Base-by-base conservation (phyloP, 2,888 invertebrate genomes). In the Rhagium mordax region DNA sequence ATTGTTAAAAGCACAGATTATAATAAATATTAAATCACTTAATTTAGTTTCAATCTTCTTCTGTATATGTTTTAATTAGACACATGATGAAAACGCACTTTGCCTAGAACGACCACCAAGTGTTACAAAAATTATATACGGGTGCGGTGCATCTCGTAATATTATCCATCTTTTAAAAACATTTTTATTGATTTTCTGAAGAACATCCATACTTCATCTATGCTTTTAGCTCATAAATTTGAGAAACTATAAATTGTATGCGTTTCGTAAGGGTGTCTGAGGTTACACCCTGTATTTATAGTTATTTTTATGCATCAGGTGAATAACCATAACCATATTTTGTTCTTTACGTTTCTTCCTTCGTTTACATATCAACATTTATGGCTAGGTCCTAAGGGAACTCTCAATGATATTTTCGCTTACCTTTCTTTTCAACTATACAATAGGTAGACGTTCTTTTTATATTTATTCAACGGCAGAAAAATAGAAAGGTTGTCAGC, bases 231-330 rank as follows among this genome's bases (percentile, higher is more conserved):
- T 33, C 21, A 55, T 66, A 3, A 41, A 16, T 48, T n/a, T 18
- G 13, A 20, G 10, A 65, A 33, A 66, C 29, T 57, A 66, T 51
- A 66, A 55, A 66, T 57, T 48, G 66, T n/a, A 20, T 16, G 29
- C 48, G 49, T 62, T 49, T 47, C 33, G 21, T 10, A 20, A 4
- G 20, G 20, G 66, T 55, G n/a, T 21, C 55, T 20, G 53, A 49
- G 5, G 53, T 66, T 66, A 66, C n/a, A 3, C 47, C 21, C 41
- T n/a, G 47, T 66, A 66, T 66, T 66, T 66, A 66, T 55, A 55
- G 66, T 66, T 66, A 66, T 66, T 55, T 66, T 66, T 66, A 66
- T 66, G 41, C 55, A 55, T 55, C 66, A 66, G 66, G 66, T 66
- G 57, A 55, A 66, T 66, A 66, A 66, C 55, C 66, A 57, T 66